phyloP scores from a whole-genome alignment of 2,113 vertebrate genomes.

The Bucco capensis region DNA sequence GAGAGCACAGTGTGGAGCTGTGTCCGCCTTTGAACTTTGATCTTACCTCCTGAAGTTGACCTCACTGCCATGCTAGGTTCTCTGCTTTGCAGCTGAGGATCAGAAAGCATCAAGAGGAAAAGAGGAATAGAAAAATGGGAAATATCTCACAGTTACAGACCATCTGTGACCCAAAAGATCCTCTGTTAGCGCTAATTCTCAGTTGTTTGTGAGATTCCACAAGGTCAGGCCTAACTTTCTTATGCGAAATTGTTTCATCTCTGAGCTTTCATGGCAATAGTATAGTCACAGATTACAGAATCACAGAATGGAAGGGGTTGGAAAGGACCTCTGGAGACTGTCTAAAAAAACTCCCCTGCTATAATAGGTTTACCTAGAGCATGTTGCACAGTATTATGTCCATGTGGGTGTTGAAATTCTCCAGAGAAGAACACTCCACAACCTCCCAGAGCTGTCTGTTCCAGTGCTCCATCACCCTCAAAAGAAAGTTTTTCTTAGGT shows the following conservation, averaged over 20 bases:
- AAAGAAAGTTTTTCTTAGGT: too few species aligned
- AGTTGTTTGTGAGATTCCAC: not conserved
- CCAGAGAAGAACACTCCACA: too few species aligned
- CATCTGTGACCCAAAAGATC: not conserved
- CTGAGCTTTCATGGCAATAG: not conserved
- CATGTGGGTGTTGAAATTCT: too few species aligned
- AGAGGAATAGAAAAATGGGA: conserved; percentile 21
- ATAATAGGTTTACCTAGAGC: too few species aligned
- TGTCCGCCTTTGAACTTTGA: conserved; percentile 9
- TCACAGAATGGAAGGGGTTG: too few species aligned
- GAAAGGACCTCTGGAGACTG: too few species aligned
- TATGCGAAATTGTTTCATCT: not conserved
- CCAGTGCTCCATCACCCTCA: too few species aligned
- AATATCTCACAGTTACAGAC: conserved; percentile 12
- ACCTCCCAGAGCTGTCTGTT: too few species aligned
- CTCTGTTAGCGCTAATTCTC: not conserved
- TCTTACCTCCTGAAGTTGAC: conserved; percentile 41
- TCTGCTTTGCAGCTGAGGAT: not conserved
- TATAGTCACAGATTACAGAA: not conserved
- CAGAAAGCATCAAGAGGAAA: conserved; percentile 17
- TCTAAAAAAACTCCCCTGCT: too few species aligned
- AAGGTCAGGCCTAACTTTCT: not conserved
- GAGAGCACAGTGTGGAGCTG: conserved; percentile 21
- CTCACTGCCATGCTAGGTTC: not conserved
- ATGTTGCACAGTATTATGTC: too few species aligned